These are phyloP conservation scores for Xylota segnis DNA, from an alignment of 2,888 invertebrate genomes.

Conservation along the genomic window DNA sequence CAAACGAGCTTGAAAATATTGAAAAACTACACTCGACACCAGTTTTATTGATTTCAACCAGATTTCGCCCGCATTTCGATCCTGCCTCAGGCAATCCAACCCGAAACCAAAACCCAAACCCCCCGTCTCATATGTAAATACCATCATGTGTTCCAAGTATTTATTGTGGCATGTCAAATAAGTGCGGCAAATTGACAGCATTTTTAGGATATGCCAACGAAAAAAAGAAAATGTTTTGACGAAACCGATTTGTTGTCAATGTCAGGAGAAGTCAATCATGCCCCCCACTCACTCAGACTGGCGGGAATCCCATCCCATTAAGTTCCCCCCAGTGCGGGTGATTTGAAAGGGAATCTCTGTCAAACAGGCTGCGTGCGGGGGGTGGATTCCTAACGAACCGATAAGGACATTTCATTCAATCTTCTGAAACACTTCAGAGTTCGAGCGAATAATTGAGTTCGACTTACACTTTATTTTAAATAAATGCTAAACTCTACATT, in stretches of 20 bases:
- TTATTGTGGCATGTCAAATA: slow-evolving; percentile 47
- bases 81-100: neutral
- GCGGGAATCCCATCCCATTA: neutral
- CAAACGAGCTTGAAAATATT: slow-evolving; percentile 15
- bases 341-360: slow-evolving; percentile 22
- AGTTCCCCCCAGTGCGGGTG: neutral
- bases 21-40: slow-evolving; percentile 15
- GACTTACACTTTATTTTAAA: slow-evolving; percentile 44
- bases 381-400: slow-evolving; percentile 6
- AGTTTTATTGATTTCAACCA: slow-evolving; percentile 15
- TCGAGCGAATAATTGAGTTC: slow-evolving; percentile 7
- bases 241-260: slow-evolving; percentile 30
- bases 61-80: slow-evolving; percentile 6
- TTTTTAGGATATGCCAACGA: slow-evolving; percentile 14
- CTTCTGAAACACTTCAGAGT: too few species aligned
- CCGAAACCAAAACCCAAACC: too few species aligned
- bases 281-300: neutral
- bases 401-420: neutral
- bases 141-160: slow-evolving; percentile 27
- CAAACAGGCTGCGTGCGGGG: neutral
- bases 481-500: slow-evolving; percentile 43
- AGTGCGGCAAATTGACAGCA: slow-evolving; percentile 51
- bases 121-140: slow-evolving; percentile 16
- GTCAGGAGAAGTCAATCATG: slow-evolving; percentile 41
- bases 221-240: slow-evolving; percentile 30